Conservation (phyloP, 2,113 vertebrate species). For the Pelecanus crispus region DNA sequence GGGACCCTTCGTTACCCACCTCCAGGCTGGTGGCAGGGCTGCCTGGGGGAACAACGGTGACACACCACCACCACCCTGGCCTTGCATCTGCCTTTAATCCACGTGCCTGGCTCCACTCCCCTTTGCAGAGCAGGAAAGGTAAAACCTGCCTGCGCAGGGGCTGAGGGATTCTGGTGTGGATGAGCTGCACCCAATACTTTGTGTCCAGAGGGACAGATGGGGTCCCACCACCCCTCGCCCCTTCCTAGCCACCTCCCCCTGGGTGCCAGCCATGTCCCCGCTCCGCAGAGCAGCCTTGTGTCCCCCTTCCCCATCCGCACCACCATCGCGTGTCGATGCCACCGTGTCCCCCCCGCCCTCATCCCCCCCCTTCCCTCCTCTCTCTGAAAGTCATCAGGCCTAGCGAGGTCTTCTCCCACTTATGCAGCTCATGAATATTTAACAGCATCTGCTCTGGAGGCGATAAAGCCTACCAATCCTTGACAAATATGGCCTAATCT, state of each 20-base stretch:
- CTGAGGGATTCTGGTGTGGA: fast-evolving
- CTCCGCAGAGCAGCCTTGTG: conserved; percentile 39
- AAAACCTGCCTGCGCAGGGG: background rate
- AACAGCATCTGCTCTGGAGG: conserved; percentile 96
- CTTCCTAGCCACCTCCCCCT: background rate
- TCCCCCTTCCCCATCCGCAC: background rate
- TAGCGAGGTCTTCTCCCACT: conserved; percentile 81
- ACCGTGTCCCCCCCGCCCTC: background rate
- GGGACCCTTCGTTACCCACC: fast-evolving
- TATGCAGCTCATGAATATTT: conserved; percentile 96
- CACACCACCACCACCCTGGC: fast-evolving
- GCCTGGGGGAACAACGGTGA: background rate
- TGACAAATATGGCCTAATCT: conserved; percentile 99
- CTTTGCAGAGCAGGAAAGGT: fast-evolving
- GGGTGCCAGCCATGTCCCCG: background rate
- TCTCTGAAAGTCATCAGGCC: conserved; percentile 77
- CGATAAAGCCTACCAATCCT: conserved; percentile 94
- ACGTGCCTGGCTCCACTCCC: fast-evolving
- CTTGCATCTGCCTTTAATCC: background rate
- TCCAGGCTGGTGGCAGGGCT: background rate
- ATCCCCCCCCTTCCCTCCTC: background rate
- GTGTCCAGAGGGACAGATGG: fast-evolving
- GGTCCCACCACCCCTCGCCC: background rate
- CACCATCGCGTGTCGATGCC: background rate
- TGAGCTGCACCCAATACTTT: background rate